Percentiles rank a stretch among this genome's conserved stretches.
Conservation (phyloP, 1,140 invertebrate genomes). For the Platyura marginata region DNA sequence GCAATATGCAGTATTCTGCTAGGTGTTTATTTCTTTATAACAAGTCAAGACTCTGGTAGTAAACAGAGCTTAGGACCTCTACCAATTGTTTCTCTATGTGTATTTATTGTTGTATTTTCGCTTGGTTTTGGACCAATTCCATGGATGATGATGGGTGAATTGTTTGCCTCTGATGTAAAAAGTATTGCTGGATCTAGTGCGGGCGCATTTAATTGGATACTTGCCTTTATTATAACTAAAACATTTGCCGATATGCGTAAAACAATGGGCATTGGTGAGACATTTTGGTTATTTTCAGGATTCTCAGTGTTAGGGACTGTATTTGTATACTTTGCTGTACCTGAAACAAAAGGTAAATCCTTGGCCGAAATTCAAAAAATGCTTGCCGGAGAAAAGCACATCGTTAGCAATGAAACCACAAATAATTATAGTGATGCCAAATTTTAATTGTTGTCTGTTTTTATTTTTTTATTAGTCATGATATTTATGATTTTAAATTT, state of each 20-base stretch:
- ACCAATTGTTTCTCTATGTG: slow-evolving; percentile 46
- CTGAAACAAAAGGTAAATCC: slow-evolving; percentile 81
- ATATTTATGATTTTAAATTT: neutral
- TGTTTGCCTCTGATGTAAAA: slow-evolving; percentile 55
- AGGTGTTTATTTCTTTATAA: slow-evolving; percentile 42
- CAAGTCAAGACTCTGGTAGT: slow-evolving; percentile 26
- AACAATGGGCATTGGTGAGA: slow-evolving; percentile 34
- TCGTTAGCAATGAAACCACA: neutral
- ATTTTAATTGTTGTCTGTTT: neutral
- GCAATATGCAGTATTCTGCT: slow-evolving; percentile 35
- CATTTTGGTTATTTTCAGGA: slow-evolving; percentile 69
- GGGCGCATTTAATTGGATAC: slow-evolving; percentile 57
- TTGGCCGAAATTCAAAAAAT: slow-evolving; percentile 62
- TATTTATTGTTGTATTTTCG: slow-evolving; percentile 59
- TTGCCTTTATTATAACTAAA: slow-evolving; percentile 65
- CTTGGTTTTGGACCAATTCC: slow-evolving; percentile 62
- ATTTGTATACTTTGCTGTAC: slow-evolving; percentile 58
- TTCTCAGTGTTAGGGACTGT: slow-evolving; percentile 47
- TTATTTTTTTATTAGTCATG: slow-evolving; percentile 39
- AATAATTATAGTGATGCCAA: neutral
- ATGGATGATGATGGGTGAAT: slow-evolving; percentile 60
- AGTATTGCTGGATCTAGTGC: slow-evolving; percentile 54
- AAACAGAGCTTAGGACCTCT: slow-evolving; percentile 40
- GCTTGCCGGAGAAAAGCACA: slow-evolving; percentile 26
- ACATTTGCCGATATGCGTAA: slow-evolving; percentile 42